Percentiles rank a stretch among this genome's conserved stretches.
Conservation (phyloP, 2,797 vertebrate species). For the Mareca strepera region DNA sequence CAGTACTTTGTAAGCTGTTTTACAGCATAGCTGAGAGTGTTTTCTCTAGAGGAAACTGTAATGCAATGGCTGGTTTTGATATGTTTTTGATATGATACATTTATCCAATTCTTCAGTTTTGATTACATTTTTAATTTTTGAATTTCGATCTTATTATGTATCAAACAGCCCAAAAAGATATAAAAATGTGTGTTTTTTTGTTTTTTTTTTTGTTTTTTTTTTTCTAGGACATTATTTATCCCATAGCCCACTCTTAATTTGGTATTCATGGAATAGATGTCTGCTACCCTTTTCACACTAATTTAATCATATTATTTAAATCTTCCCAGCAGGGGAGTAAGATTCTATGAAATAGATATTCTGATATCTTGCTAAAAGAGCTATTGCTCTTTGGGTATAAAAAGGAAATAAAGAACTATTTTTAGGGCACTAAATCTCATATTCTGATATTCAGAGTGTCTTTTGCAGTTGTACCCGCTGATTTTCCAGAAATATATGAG, state of each 20-base stretch:
- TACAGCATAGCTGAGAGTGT: background rate
- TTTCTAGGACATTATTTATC: background rate
- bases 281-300: conserved; percentile 27
- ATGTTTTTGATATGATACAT: background rate
- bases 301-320: conserved; percentile 22
- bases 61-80: background rate
- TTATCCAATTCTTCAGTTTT: background rate
- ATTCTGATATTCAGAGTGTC: background rate
- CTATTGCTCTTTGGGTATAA: background rate
- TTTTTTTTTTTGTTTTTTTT: background rate
- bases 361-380: background rate
- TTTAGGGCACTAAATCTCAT: background rate
- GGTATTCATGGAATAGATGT: background rate
- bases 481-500: background rate
- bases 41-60: background rate
- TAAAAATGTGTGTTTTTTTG: background rate
- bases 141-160: background rate
- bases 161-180: background rate
- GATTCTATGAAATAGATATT: background rate
- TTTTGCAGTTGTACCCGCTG: background rate
- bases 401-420: background rate
- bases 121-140: background rate
- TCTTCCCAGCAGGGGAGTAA: background rate
- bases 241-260: background rate
- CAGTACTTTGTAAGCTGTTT: background rate